Percentiles rank a stretch among this genome's conserved stretches.
Conservation (phyloP, 2,888 invertebrate genomes). For the Odontocerum albicorne region DNA sequence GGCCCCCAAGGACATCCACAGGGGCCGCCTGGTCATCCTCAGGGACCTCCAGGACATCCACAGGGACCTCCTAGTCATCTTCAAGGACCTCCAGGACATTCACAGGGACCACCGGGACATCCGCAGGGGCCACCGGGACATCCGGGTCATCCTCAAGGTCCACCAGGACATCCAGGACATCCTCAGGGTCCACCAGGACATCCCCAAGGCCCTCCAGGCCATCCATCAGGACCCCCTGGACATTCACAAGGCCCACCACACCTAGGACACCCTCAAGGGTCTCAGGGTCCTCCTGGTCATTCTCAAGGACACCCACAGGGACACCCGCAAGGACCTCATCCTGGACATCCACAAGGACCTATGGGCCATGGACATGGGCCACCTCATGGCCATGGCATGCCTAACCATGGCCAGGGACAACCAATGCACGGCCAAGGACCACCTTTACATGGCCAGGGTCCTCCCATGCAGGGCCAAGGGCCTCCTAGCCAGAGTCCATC, state of each 20-base stretch:
- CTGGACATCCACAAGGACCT: slow-evolving; percentile 26
- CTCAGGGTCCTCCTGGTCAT: slow-evolving; percentile 41
- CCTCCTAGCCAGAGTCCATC: slow-evolving; percentile 38
- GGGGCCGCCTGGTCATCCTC: slow-evolving; percentile 38
- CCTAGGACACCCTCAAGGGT: slow-evolving; percentile 38
- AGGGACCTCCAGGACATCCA: slow-evolving; percentile 40
- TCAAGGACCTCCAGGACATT: slow-evolving; percentile 24
- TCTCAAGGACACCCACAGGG: slow-evolving; percentile 41
- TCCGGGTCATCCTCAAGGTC: slow-evolving; percentile 32
- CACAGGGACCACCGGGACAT: slow-evolving; percentile 17
- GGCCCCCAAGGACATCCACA: slow-evolving; percentile 27
- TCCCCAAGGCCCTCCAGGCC: slow-evolving; percentile 38
- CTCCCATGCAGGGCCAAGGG: slow-evolving; percentile 38
- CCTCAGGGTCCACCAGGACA: slow-evolving; percentile 35
- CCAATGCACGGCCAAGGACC: slow-evolving; percentile 47
- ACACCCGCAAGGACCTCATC: slow-evolving; percentile 39
- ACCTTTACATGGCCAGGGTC: slow-evolving; percentile 38
- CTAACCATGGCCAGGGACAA: slow-evolving; percentile 40
- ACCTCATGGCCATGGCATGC: slow-evolving; percentile 35
- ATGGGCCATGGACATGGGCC: slow-evolving; percentile 29
- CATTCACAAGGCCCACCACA: slow-evolving; percentile 42
- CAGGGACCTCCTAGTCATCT: slow-evolving; percentile 31
- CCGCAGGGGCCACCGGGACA: slow-evolving; percentile 45
- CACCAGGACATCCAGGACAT: slow-evolving; percentile 21
- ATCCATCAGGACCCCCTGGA: slow-evolving; percentile 17